Percentiles rank a stretch among this genome's conserved stretches.
Conservation (phyloP, 2,888 invertebrate species). For the Caenorhabditis sp. region DNA sequence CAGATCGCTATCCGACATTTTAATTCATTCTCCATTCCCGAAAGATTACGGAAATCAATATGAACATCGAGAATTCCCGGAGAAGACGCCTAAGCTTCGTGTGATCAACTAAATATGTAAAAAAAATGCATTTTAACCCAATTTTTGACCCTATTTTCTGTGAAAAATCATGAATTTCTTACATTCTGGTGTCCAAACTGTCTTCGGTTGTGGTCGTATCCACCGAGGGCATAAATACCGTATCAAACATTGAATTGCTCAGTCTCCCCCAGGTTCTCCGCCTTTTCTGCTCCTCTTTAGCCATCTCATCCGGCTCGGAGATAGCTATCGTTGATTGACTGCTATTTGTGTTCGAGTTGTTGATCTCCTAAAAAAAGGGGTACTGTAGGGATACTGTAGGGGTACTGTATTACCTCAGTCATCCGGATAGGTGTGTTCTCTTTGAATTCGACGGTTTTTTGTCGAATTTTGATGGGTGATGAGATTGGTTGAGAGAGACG, state of each 20-base stretch:
- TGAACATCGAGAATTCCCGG: background rate
- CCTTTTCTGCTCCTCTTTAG: conserved; percentile 17
- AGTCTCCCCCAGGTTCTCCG: conserved; percentile 36
- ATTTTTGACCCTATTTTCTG: too few relatives aligned
- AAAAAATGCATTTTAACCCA: background rate
- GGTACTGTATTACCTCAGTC: too few relatives aligned
- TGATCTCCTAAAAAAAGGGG: conserved; percentile 27
- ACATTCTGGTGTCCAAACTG: background rate
- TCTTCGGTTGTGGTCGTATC: conserved; percentile 37
- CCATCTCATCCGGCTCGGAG: too few relatives aligned
- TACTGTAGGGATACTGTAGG: too few relatives aligned
- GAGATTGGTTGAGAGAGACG: conserved; percentile 4
- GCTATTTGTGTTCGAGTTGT: conserved; percentile 32
- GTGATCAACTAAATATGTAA: background rate
- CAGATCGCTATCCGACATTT: conserved; percentile 37
- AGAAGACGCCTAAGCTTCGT: background rate
- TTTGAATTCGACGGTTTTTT: background rate
- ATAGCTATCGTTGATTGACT: conserved; percentile 28
- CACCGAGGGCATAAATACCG: conserved; percentile 33
- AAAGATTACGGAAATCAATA: conserved; percentile 15
- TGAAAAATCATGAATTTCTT: too few relatives aligned
- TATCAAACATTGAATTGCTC: conserved; percentile 32
- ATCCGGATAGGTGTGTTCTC: background rate
- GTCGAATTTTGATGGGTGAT: background rate
- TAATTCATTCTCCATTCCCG: conserved; percentile 29